These are phyloP conservation scores for Anoplophora glabripennis DNA, from an alignment of 1,140 invertebrate species.

Conservation along the genomic window DNA sequence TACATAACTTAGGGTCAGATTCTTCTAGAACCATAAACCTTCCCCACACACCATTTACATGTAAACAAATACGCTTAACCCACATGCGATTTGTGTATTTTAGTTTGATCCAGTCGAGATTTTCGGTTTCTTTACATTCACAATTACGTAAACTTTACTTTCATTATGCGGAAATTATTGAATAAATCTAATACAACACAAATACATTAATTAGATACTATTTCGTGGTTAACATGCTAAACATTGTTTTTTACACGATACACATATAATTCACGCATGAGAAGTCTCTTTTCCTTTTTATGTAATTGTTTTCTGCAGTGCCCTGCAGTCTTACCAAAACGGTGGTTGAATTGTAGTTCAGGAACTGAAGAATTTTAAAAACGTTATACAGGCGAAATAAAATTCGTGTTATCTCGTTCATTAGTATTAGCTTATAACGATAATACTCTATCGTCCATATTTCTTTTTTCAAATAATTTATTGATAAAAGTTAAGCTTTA, in stretches of 20 bases:
- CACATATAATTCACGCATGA: slow-evolving; percentile 20
- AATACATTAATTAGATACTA: background rate
- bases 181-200: slow-evolving; percentile 5
- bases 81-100: background rate
- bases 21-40: background rate
- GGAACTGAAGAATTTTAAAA: no score
- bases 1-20: slow-evolving; percentile 1
- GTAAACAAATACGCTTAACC: background rate
- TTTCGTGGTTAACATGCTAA: no score
- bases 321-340: no score
- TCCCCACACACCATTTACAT: background rate
- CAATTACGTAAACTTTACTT: slow-evolving; percentile 26
- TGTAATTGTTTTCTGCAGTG: background rate
- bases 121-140: slow-evolving; percentile 18
- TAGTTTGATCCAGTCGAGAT: background rate
- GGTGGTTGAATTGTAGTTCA: no score
- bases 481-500: no score
- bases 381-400: no score
- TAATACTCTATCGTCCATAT: no score
- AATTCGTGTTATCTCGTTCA: no score
- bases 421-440: no score
- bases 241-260: slow-evolving; percentile 14
- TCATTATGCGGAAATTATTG: slow-evolving; percentile 11
- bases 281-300: slow-evolving; percentile 1
- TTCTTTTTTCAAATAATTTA: no score